phyloP scores from a whole-genome alignment of 2,113 vertebrate genomes.

The Lophochroa leadbeateri region DNA sequence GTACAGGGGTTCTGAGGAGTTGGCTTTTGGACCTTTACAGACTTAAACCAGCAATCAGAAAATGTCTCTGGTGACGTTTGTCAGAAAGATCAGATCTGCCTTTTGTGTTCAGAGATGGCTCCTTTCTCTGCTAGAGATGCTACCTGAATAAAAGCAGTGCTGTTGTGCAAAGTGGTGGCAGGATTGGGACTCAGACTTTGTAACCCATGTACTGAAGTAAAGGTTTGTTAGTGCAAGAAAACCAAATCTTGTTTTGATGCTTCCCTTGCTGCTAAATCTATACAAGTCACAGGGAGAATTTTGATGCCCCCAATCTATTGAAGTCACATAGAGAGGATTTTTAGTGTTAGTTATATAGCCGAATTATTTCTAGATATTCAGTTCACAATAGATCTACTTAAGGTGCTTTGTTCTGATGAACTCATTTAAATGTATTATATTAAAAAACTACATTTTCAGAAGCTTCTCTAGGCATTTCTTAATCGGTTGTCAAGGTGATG shows the following conservation, averaged over 20 bases:
- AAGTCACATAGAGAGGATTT: background rate
- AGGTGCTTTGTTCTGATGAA: slow-evolving; percentile 49
- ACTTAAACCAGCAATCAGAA: background rate
- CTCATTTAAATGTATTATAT: slow-evolving; percentile 50
- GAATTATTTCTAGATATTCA: slow-evolving; percentile 26
- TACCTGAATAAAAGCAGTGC: background rate
- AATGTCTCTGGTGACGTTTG: background rate
- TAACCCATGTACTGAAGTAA: background rate
- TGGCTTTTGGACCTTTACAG: background rate
- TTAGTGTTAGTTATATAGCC: background rate
- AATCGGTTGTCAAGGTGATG: slow-evolving; percentile 60
- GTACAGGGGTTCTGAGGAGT: background rate
- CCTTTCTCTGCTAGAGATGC: background rate
- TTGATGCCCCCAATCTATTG: background rate
- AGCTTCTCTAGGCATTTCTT: slow-evolving; percentile 31
- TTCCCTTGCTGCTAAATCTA: background rate
- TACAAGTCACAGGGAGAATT: background rate
- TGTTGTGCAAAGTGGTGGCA: background rate
- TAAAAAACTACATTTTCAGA: slow-evolving; percentile 54
- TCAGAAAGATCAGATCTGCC: background rate
- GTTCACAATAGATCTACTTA: slow-evolving; percentile 40
- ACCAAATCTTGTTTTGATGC: background rate
- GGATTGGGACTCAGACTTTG: background rate
- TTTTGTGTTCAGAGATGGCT: background rate
- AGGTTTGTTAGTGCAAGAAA: background rate